Base-by-base conservation (phyloP, 2,888 invertebrate genomes). In the Cheilosia scutellata region DNA sequence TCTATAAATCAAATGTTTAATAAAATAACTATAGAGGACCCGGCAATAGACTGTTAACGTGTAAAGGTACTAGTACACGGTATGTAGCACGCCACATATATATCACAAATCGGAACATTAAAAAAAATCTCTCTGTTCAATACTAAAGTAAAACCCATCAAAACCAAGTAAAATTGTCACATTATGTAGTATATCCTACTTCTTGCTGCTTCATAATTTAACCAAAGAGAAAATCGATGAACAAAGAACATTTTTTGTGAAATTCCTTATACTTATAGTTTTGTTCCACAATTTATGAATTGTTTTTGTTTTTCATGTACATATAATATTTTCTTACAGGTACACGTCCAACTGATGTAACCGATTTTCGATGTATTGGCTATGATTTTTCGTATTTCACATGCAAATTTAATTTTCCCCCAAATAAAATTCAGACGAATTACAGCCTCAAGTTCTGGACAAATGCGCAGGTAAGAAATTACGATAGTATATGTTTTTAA, bases 301-400 rank as follows among this genome's bases (percentile, higher is more conserved):
- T n/a, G 2, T 27, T 9, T 57, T 51, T 53, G 49, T 51, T 53
- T 2, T 16, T 13, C 4, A 37, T 37, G 11, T n/a, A n/a, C 11
- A 3, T 33, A 1, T 33, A 9, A 4, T 53, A 1, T 27, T 60
- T 20, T 37, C 40, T 66, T 71, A 44, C 93, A 53, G 94, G 94
- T 49, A 92, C 93, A 49, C 93, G 94, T 71, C 97, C 97, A 0
- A 90, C 93, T 79, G 91, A 93, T 88, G 95, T 96, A 2, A 91
- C 93, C 7, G 95, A 96, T 90, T 97, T 97, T 89, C 92, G 93
- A 31, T 98, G 97, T 90, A 92, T 95, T 62, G 95, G 96, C 11
- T 93, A 94, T 87, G 96, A 97, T 90, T 95, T 96, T 93, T 94
- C 95, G 68, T 94, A 94, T 88, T 92, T 97, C 88, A 95, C 94